Conservation (phyloP, 2,888 invertebrate genomes). For the Zaprionus obscuricornis region DNA sequence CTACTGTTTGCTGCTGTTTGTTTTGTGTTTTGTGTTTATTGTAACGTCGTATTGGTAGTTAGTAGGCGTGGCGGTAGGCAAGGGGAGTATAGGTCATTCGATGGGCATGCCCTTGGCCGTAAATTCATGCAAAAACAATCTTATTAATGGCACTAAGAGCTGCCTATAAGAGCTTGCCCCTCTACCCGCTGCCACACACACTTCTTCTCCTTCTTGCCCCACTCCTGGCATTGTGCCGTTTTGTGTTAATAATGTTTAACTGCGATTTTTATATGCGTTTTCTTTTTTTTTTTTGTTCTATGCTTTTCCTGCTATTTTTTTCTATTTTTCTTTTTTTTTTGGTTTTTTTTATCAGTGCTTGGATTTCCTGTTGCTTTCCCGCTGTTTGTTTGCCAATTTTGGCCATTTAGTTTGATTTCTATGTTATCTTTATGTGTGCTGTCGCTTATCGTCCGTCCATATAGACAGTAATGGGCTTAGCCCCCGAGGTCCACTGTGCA, state of each 20-base stretch:
- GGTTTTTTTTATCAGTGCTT: slow-evolving; percentile 44
- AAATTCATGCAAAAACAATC: slow-evolving; percentile 78
- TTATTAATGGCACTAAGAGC: slow-evolving; percentile 78
- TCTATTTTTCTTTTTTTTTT: slow-evolving; percentile 21
- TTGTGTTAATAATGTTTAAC: slow-evolving; percentile 77
- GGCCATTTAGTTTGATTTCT: slow-evolving; percentile 77
- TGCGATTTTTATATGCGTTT: slow-evolving; percentile 72
- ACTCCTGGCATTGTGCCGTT: slow-evolving; percentile 23
- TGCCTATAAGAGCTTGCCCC: slow-evolving; percentile 44
- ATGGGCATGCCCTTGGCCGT: slow-evolving; percentile 51
- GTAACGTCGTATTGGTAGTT: too few relatives aligned
- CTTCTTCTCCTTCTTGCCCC: neutral
- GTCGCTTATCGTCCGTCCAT: slow-evolving; percentile 61
- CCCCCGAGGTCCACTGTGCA: slow-evolving; percentile 25
- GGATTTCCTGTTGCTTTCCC: slow-evolving; percentile 69
- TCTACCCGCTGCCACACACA: slow-evolving; percentile 1
- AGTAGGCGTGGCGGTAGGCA: neutral
- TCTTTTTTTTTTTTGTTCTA: slow-evolving; percentile 16
- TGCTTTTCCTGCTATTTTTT: slow-evolving; percentile 2
- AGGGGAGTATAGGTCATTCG: slow-evolving; percentile 34
- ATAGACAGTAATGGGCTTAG: slow-evolving; percentile 67
- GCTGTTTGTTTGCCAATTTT: slow-evolving; percentile 66
- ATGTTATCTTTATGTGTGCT: slow-evolving; percentile 73
- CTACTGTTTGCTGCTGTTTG: too few relatives aligned
- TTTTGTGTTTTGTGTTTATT: slow-evolving; percentile 33